phyloP scores from a whole-genome alignment of 1,140 invertebrate species.

The Asbolus verrucosus region DNA sequence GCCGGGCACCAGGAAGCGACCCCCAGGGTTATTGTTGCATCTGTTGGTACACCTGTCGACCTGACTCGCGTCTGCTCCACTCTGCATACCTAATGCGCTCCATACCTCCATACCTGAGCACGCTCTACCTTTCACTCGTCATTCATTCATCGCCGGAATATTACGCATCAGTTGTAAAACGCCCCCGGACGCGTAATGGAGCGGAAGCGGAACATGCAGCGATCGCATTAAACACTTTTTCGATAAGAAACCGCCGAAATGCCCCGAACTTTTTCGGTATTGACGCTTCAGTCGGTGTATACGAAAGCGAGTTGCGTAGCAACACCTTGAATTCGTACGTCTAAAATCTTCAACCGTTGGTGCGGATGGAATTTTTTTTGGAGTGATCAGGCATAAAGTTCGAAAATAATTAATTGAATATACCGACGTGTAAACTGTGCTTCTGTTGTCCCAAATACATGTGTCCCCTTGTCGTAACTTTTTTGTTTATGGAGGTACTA shows the following conservation, averaged over 20 bases:
- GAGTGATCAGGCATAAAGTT: too few species aligned
- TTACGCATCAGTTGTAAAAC: conserved; percentile 39
- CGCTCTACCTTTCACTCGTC: conserved; percentile 22
- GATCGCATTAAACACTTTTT: too few species aligned
- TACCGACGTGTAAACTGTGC: too few species aligned
- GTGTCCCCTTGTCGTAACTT: too few species aligned
- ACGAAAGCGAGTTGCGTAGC: too few species aligned
- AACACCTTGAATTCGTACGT: too few species aligned
- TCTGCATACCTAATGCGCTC: conserved; percentile 1
- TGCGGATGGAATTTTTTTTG: not conserved
- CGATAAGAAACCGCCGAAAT: not conserved
- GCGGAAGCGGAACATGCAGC: too few species aligned
- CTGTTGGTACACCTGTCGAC: conserved; percentile 9
- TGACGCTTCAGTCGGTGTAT: too few species aligned
- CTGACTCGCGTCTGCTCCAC: not conserved
- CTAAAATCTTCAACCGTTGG: not conserved
- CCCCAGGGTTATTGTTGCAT: conserved; percentile 12
- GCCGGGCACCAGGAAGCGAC: conserved; percentile 29
- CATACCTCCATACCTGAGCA: too few species aligned
- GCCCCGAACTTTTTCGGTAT: not conserved
- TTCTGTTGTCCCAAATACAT: too few species aligned
- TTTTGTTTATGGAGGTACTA: too few species aligned
- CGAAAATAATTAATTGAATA: too few species aligned
- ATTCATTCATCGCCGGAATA: conserved; percentile 31
- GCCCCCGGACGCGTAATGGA: conserved; percentile 20